phyloP scores from a whole-genome alignment of 2,113 vertebrate genomes.

The Phocoena sinus region DNA sequence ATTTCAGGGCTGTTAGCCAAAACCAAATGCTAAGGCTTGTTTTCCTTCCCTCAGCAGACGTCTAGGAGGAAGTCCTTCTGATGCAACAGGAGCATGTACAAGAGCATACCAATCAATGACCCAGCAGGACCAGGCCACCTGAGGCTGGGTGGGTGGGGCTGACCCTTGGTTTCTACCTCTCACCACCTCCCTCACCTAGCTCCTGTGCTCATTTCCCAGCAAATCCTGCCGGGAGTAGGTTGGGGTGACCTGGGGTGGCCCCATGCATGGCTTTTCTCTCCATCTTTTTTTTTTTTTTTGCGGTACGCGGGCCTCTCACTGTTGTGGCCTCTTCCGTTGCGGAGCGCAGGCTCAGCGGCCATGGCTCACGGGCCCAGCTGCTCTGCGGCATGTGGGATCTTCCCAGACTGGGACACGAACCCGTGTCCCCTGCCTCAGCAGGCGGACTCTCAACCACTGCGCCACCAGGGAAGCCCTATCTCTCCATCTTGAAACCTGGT shows the following conservation, averaged over 20 bases:
- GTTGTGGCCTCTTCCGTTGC: too few species aligned
- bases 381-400: too few species aligned
- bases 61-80: not conserved
- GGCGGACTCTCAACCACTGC: too few species aligned
- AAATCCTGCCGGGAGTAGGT: not conserved
- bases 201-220: not conserved
- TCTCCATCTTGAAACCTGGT: not conserved
- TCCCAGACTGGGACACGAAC: too few species aligned
- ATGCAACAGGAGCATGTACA: not conserved
- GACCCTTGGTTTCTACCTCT: not conserved
- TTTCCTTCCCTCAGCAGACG: not conserved
- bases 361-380: too few species aligned
- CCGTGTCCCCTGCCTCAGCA: too few species aligned
- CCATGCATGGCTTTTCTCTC: not conserved
- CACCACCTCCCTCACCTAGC: not conserved
- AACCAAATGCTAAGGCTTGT: not conserved
- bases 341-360: too few species aligned
- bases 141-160: too few species aligned
- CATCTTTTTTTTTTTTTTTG: not conserved
- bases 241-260: accelerated
- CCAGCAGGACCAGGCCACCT: not conserved
- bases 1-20: not conserved
- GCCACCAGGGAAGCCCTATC: not conserved
- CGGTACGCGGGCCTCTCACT: too few species aligned
- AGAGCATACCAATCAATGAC: not conserved